A percentile compares a stretch with the other conserved stretches of the same genome.
phyloP scores from a whole-genome alignment of 2,888 invertebrate species.

The Drosophila paramelanica region DNA sequence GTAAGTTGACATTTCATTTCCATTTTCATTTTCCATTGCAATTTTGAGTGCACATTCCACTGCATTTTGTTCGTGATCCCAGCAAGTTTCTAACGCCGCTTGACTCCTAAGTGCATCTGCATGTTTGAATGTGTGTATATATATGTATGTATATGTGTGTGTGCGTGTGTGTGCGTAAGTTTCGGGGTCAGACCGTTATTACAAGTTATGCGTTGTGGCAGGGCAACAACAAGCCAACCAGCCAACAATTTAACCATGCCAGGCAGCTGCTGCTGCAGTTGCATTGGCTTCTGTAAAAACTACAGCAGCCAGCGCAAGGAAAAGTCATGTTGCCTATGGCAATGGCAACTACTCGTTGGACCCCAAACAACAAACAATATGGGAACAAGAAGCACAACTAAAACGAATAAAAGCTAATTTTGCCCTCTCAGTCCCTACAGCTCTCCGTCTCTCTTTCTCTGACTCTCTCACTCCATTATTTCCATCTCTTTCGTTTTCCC shows the following conservation, averaged over 20 bases:
- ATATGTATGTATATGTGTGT: slow-evolving; percentile 4
- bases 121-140: slow-evolving; percentile 22
- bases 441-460: background rate
- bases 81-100: slow-evolving; percentile 47
- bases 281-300: background rate
- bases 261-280: slow-evolving; percentile 25
- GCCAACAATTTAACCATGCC: slow-evolving; percentile 18
- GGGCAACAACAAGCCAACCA: slow-evolving; percentile 20
- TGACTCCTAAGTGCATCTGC: slow-evolving; percentile 51
- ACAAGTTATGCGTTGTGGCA: slow-evolving; percentile 66
- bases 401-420: slow-evolving; percentile 28
- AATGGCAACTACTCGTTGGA: slow-evolving; percentile 17
- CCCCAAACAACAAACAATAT: slow-evolving; percentile 32
- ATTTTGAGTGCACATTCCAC: slow-evolving; percentile 35
- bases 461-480: background rate
- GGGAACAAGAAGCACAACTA: slow-evolving; percentile 21
- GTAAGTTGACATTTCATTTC: slow-evolving; percentile 74
- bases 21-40: slow-evolving; percentile 37
- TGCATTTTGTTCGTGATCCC: slow-evolving; percentile 31
- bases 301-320: slow-evolving; percentile 11
- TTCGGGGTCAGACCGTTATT: slow-evolving; percentile 67
- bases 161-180: slow-evolving; percentile 13
- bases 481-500: background rate
- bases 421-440: background rate
- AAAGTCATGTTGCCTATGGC: slow-evolving; percentile 48